phyloP scores from a whole-genome alignment of 2,888 invertebrate genomes.

The Chrysina gloriosa region DNA sequence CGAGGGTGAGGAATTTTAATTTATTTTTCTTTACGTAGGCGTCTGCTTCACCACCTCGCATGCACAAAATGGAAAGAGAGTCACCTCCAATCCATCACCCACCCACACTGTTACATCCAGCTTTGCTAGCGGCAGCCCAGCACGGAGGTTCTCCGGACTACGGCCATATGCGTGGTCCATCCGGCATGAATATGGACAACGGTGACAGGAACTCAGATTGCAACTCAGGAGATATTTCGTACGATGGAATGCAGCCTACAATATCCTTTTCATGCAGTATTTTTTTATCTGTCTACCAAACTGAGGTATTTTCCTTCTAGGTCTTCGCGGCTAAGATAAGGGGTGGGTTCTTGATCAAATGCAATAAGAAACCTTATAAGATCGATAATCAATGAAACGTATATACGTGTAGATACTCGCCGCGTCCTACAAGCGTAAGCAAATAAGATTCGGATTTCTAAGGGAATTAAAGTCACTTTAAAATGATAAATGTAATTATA shows the following conservation, averaged over 20 bases:
- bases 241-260: slow-evolving; percentile 94
- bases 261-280: slow-evolving; percentile 87
- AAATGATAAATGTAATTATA: slow-evolving; percentile 38
- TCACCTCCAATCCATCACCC: slow-evolving; percentile 88
- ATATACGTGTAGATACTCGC: slow-evolving; percentile 5
- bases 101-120: slow-evolving; percentile 86
- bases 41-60: slow-evolving; percentile 72
- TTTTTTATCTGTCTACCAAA: slow-evolving; percentile 45
- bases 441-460: slow-evolving; percentile 38
- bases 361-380: slow-evolving; percentile 44
- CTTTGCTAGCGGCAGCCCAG: slow-evolving; percentile 84
- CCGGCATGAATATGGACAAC: slow-evolving; percentile 77
- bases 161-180: slow-evolving; percentile 72
- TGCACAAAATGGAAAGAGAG: slow-evolving; percentile 80
- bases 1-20: neutral
- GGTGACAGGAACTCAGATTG: slow-evolving; percentile 90
- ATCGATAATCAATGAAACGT: slow-evolving; percentile 29
- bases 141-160: slow-evolving; percentile 86
- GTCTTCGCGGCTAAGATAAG: slow-evolving; percentile 11
- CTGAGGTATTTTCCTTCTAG: slow-evolving; percentile 1
- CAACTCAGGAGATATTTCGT: slow-evolving; percentile 90
- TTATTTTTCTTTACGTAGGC: slow-evolving; percentile 56
- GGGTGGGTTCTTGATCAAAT: slow-evolving; percentile 27
- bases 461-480: slow-evolving; percentile 35
- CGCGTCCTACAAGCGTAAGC: slow-evolving; percentile 15